phyloP scores from a whole-genome alignment of 2,113 vertebrate species.

The Salvator merianae region DNA sequence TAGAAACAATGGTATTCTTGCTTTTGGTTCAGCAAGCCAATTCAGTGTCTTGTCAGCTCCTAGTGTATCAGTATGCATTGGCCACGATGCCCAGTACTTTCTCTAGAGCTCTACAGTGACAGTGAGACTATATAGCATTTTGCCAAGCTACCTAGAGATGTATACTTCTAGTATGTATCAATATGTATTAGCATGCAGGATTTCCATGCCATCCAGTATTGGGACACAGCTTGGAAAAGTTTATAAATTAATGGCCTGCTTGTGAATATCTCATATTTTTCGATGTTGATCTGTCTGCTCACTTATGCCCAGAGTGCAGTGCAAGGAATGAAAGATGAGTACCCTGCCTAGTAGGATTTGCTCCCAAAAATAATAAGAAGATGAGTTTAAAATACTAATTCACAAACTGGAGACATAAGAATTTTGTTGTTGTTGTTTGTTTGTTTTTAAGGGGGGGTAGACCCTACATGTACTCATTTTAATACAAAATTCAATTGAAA shows the following conservation, averaged over 20 bases:
- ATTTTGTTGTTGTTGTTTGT: too few species aligned
- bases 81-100: not conserved
- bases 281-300: not conserved
- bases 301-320: not conserved
- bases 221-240: not conserved
- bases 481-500: too few species aligned
- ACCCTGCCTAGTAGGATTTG: not conserved
- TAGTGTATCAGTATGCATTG: not conserved
- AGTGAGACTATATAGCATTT: not conserved
- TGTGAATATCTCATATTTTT: not conserved
- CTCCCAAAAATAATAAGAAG: too few species aligned
- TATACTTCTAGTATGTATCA: too few species aligned
- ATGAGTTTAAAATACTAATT: too few species aligned
- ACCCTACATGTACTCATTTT: too few species aligned
- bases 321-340: not conserved
- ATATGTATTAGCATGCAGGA: not conserved
- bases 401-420: too few species aligned
- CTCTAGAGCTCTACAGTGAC: not conserved
- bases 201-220: not conserved
- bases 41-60: not conserved
- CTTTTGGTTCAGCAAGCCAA: not conserved
- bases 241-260: not conserved
- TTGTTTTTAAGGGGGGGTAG: too few species aligned
- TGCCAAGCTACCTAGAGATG: too few species aligned
- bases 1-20: not conserved